A percentile compares a stretch with the other conserved stretches of the same genome.
phyloP scores from a whole-genome alignment of 2,888 invertebrate species.

The Eupelmus urozonus region DNA sequence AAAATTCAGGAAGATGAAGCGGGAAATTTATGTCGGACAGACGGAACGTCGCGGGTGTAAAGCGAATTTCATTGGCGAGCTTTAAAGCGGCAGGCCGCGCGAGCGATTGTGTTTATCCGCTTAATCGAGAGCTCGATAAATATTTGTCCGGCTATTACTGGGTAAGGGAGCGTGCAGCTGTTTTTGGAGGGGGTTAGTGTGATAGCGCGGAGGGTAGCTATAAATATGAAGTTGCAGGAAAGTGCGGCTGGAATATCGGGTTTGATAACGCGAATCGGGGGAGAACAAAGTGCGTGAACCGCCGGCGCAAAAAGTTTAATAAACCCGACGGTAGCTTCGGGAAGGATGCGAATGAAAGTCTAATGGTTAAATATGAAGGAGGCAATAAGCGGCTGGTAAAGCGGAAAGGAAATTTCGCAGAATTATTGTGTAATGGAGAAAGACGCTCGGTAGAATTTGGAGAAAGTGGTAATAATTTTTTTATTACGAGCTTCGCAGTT shows the following conservation, averaged over 20 bases:
- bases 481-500: too few relatives aligned
- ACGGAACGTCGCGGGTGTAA: too few relatives aligned
- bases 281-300: neutral
- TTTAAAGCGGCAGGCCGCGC: too few relatives aligned
- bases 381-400: neutral
- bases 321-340: neutral
- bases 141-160: conserved; percentile 7
- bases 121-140: conserved; percentile 32
- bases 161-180: neutral
- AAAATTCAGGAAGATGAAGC: conserved; percentile 31
- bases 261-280: conserved; percentile 22
- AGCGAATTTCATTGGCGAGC: neutral
- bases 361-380: too few relatives aligned
- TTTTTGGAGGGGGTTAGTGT: neutral
- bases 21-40: conserved; percentile 40
- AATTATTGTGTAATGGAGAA: too few relatives aligned
- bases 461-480: too few relatives aligned
- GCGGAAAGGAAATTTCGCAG: neutral
- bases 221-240: too few relatives aligned
- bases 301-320: neutral
- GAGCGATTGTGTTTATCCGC: conserved; percentile 15
- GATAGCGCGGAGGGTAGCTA: neutral
- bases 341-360: too few relatives aligned
- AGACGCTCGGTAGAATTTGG: too few relatives aligned
- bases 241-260: too few relatives aligned